Evolutionary conservation across 2,888 invertebrate genomes (phyloP), one percentile per base, ranked within the genome.

Genomic region (Rhagophthalmus giganteus): DNA sequence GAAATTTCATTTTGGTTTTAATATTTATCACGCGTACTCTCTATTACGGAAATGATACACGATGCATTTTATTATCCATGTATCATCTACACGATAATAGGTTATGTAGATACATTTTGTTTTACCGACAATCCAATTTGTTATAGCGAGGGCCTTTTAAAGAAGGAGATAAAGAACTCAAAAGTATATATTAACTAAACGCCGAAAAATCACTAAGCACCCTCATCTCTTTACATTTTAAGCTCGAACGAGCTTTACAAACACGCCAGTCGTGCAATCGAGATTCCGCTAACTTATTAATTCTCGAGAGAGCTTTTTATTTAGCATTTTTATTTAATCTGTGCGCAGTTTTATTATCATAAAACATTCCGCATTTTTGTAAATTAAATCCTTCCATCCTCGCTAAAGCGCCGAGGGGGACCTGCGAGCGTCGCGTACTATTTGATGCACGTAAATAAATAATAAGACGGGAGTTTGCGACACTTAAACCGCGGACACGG

Each of bases 261-360:
- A 35, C 48, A 33, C 45, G 34, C 32, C 27, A 42, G 16, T 47
- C 34, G 53, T 53, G 41, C 42, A 53, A 47, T 47, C 54, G 42
- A 54, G 54, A 54, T 54, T 54, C 65, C 62, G 67, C 69, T 63
- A 70, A 72, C 67, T 71, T 72, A 73, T 72, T 72, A 72, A 72
- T 70, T 68, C 71, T 65, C 70, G 53, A 50, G 71, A 66, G 72
- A 69, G 68, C 69, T 66, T 71, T 73, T 72, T 70, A 71, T 72
- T 73, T 73, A 70, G 71, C 73, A 73, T 73, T 73, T 73, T 73
- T 72, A 73, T 73, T 72, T 71, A 72, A 73, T 71, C 71, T 70
- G 70, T 72, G 68, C 71, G 69, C 66, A 63, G 68, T 73, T 73
- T 72, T 73, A 73, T 73, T 73, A 73, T 69, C 70, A 71, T 70